Evolutionary conservation across 2,888 invertebrate genomes (phyloP), one percentile per base, ranked within the genome.

Genomic region (Erannis defoliaria): DNA sequence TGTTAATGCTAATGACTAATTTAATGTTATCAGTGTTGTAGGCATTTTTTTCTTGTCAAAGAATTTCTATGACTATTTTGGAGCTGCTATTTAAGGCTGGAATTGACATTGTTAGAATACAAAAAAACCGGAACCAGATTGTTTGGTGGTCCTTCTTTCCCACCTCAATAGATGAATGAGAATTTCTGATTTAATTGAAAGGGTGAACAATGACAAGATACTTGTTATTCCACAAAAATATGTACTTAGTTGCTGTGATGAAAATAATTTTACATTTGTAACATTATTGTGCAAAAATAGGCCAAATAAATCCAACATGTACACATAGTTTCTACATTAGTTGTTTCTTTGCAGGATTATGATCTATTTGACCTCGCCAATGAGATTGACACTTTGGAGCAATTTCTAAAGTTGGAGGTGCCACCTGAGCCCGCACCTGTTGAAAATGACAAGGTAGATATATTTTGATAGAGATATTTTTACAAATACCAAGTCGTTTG

Each of bases 301-400:
- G 18, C 21, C 4, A 42, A n/a, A 5, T 1, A n/a, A 5, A n/a
- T 19, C 2, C 12, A 12, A 33, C 16, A 12, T 19, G n/a, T 12
- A 19, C 38, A 16, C 14, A 43, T 14, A 43, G 10, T 19, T 14
- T 18, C 46, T 38, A 12, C n/a, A 21, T 12, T 42, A 0, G 1
- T 14, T 50, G 26, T 57, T 69, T 71, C 74, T 65, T 71, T 88
- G 88, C 88, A 98, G 97, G 98, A 98, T 87, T 99, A 98, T 89
- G 98, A 98, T 84, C 96, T 95, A 78, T 98, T 99, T 90, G 97
- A 98, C 87, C 90, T 97, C 89, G 96, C 98, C 18, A 97, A 98
- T 90, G 99, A 99, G 94, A 94, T 96, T 72, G 98, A 98, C 81
- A 96, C 96, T 73, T 93, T 98, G 88, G 97, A 98, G 84, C 96